Evolutionary conservation across 2,888 invertebrate species (phyloP), one percentile per base, ranked within the genome.

Genomic region (Drosophila longiperda): DNA sequence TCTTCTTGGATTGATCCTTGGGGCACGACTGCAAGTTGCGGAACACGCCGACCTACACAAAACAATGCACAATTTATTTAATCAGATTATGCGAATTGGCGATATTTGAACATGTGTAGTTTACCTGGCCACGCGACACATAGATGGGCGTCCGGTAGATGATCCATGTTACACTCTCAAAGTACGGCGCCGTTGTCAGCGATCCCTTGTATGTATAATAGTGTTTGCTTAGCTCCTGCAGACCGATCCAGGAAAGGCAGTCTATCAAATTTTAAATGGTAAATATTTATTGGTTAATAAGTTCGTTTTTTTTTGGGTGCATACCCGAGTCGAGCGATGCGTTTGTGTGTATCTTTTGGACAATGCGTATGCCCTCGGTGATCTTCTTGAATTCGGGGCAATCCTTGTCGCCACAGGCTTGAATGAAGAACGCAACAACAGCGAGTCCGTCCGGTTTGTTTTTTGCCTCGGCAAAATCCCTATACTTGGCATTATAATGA

Each of bases 131-230:
- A 73, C 94, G 93, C 20, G 96, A 96, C 73, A 96, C 95, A 80
- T 95, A 94, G 66, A 96, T 95, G 5, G 96, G 96, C 57, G 95
- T 95, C 65, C 95, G 94, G 83, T 96, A 96, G 66, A 96, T 95
- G 73, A 96, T 96, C 96, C 96, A 96, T 6, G 96, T 96, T 54
- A 96, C 96, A 83, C 95, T 95, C 87, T 96, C 96, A 52, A 95
- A 95, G 89, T 95, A 96, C 0, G 96, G 96, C 60, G 96, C 95
- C 6, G 96, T 96, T 3, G 96, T 96, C 73, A 96, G 91, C 0
- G 96, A 96, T 6, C 96, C 96, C 90, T 95, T 95, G 90, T 96
- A 96, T 0, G 96, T 95, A 63, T 96, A 96, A 89, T 96, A 96
- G 80, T 94, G 95, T 83, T 96, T 96, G 80, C 95, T 95, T 65